Evolutionary conservation across 2,888 invertebrate species (phyloP).

Genomic region (Aphidius colemani): DNA sequence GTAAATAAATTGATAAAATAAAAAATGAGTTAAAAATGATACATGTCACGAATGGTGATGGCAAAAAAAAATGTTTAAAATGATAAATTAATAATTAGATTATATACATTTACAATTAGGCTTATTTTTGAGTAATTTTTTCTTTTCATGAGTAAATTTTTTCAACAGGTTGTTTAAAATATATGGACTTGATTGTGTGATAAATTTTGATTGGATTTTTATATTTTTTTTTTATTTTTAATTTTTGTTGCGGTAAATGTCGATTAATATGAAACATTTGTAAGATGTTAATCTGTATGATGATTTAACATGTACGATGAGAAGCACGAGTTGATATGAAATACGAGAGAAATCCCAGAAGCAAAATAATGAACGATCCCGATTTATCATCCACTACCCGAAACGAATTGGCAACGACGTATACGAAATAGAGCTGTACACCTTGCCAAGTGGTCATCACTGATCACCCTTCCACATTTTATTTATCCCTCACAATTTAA

Average conservation of each 20-base stretch:
- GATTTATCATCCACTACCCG: conserved; percentile 41
- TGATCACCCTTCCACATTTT: not conserved
- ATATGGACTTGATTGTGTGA: no score
- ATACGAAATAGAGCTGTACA: conserved; percentile 42
- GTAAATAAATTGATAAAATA: no score
- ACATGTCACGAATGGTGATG: no score
- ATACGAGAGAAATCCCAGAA: conserved; percentile 32
- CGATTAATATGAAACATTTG: not conserved
- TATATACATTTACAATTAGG: not conserved
- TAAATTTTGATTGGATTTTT: not conserved
- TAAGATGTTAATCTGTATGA: conserved; percentile 11
- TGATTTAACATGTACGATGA: conserved; percentile 15
- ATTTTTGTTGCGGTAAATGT: not conserved
- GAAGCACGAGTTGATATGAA: conserved; percentile 18
- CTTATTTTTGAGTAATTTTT: not conserved
- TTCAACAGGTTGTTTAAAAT: not conserved
- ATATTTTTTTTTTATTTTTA: not conserved
- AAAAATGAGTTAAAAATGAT: no score
- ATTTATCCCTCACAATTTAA: conserved; percentile 12
- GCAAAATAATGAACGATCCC: conserved; percentile 42
- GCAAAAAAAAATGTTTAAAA: not conserved
- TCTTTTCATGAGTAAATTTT: not conserved
- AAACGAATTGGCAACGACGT: conserved; percentile 39
- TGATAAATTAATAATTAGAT: conserved; percentile 6
- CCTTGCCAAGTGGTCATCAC: conserved; percentile 21